Base-by-base conservation (phyloP, 2,797 vertebrate genomes). In the Mallotus villosus region DNA sequence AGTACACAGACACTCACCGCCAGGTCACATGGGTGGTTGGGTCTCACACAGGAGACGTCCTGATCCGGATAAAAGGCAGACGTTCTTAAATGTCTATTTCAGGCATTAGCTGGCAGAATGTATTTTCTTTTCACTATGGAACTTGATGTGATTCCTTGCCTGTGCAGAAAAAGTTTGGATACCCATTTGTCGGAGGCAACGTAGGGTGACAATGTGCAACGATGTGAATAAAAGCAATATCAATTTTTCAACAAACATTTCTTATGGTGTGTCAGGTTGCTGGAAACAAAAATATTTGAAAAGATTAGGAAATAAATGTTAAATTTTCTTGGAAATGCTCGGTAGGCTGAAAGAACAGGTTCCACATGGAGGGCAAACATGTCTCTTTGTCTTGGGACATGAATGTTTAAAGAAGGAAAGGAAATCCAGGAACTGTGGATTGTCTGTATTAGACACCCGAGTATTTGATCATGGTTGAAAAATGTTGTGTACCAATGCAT, bases 181-280 rank as follows among this genome's bases (percentile, higher is more conserved):
- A 83, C 78, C 81, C 78, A 83, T 85, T 88, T 85, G 79, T 79
- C 70, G 72, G 66, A 84, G 74, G 75, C 82, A 74, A 72, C 17
- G 83, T 82, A 80, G 83, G 83, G 82, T 82, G 85, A 83, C 83
- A 79, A 77, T 74, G 90, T 86, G 82, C 83, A 84, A 60, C 64
- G 66, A 85, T 78, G 78, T 77, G 86, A 83, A 81, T 86, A 82
- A 87, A 86, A 89, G 82, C 84, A 84, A 86, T 87, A 86, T 86
- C 67, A 78, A 81, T 85, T 81, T 89, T 87, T 84, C 70, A 82
- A 84, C 37, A 72, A 85, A 81, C 68, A 67, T 69, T 82, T 77
- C 34, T 63, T 68, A 22, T 76, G 75, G 74, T 67, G 29, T 78
- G 82, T 84, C 76, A 81, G 73, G 78, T 71, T 74, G 67, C 63